Percentiles rank a stretch among this genome's conserved stretches.
Conservation (phyloP, 2,888 invertebrate species). For the Cylindroiulus punctatus region DNA sequence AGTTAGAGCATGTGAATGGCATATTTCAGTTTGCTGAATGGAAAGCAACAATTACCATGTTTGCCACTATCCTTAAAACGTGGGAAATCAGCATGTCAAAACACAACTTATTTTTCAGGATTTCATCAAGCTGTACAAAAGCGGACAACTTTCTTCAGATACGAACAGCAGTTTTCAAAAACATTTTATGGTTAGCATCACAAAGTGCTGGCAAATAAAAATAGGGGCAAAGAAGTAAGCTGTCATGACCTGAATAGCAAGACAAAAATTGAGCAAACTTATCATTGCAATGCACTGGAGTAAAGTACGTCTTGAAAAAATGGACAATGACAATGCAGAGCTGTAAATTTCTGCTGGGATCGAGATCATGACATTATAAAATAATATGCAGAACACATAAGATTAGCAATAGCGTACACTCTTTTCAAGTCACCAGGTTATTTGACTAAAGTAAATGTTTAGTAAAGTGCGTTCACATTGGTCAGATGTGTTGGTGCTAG, state of each 20-base stretch:
- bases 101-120: too few species aligned
- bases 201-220: background rate
- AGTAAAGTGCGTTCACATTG: background rate
- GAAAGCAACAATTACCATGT: too few species aligned
- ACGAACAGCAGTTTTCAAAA: too few species aligned
- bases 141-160: too few species aligned
- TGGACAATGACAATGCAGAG: background rate
- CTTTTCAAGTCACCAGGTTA: too few species aligned
- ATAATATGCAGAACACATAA: background rate
- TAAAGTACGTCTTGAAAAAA: background rate
- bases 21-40: too few species aligned
- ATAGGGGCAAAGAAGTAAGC: background rate
- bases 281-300: background rate
- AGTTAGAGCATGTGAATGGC: too few species aligned
- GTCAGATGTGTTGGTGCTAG: background rate
- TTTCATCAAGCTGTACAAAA: too few species aligned
- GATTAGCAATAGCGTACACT: too few species aligned
- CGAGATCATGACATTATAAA: background rate
- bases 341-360: background rate
- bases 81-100: too few species aligned
- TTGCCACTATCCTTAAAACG: too few species aligned
- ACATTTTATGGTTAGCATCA: background rate
- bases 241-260: background rate
- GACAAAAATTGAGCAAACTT: conserved; percentile 17
- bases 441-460: background rate